A percentile compares a stretch with the other conserved stretches of the same genome.
Evolutionary conservation across 2,888 invertebrate species (phyloP).

Genomic region (Pycnomerus fuliginosus): DNA sequence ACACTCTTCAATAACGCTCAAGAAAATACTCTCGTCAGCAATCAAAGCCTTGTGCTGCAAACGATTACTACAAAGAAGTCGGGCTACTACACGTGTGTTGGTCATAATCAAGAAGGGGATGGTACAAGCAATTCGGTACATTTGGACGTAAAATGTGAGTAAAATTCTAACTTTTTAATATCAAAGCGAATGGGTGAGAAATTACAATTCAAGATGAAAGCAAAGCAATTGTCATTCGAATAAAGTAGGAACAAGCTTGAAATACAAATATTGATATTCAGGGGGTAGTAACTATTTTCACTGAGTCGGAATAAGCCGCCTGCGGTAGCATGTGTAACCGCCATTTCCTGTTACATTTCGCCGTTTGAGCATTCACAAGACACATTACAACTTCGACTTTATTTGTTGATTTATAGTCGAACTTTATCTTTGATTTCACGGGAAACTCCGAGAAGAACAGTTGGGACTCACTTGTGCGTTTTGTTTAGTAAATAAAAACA

Average conservation of each 20-base stretch:
- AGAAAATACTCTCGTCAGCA: constrained; percentile 81
- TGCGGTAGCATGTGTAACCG: constrained; percentile 29
- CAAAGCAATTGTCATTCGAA: no score
- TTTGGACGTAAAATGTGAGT: constrained; percentile 85
- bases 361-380: constrained; percentile 36
- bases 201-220: no score
- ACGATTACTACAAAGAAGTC: constrained; percentile 73
- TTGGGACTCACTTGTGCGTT: constrained; percentile 20
- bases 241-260: constrained; percentile 24
- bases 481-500: constrained; percentile 18
- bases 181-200: no score
- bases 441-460: constrained; percentile 14
- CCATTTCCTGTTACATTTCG: constrained; percentile 36
- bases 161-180: no score
- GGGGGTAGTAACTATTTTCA: constrained; percentile 21
- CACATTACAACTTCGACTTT: constrained; percentile 36
- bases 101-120: constrained; percentile 84
- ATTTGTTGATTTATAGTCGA: constrained; percentile 39
- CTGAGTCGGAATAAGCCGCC: constrained; percentile 23
- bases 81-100: constrained; percentile 85
- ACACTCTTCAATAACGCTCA: constrained; percentile 77
- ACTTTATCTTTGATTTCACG: constrained; percentile 36
- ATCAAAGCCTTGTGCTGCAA: constrained; percentile 87
- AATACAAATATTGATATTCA: constrained; percentile 33
- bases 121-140: constrained; percentile 84